A percentile compares a stretch with the other conserved stretches of the same genome.
These are phyloP conservation scores for Aplidium turbinatum DNA, from an alignment of 23 tunicate genomes.

Conservation along the genomic window DNA sequence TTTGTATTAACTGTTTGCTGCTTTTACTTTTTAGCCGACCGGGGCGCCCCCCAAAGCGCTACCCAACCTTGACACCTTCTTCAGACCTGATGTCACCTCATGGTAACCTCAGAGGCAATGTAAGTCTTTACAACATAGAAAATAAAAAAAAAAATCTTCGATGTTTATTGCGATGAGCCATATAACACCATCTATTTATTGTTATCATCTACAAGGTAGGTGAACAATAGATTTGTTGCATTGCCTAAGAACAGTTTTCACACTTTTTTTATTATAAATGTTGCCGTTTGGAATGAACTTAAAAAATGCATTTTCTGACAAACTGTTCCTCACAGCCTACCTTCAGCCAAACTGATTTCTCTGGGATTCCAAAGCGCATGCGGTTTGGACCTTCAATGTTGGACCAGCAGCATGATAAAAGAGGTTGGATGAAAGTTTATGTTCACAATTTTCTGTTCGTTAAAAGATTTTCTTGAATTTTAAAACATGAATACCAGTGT, in stretches of 20 bases:
- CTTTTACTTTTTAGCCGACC: slow-evolving; percentile 82
- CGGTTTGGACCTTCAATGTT: slow-evolving; percentile 33
- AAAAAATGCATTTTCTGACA: too few species aligned
- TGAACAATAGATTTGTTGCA: too few species aligned
- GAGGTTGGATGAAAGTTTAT: slow-evolving; percentile 29
- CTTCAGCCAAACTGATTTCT: slow-evolving; percentile 44
- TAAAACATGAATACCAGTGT: too few species aligned
- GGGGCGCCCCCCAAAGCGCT: slow-evolving; percentile 96
- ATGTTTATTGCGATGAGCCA: too few species aligned
- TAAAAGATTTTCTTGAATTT: too few species aligned
- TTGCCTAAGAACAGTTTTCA: background rate
- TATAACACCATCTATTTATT: too few species aligned
- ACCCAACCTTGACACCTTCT: slow-evolving; percentile 87
- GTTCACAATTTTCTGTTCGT: too few species aligned
- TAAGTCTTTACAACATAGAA: too few species aligned
- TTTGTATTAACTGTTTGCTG: background rate
- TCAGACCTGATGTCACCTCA: slow-evolving; percentile 85
- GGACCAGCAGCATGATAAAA: slow-evolving; percentile 46
- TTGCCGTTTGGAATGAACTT: background rate
- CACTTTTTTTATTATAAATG: background rate
- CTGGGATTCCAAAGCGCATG: slow-evolving; percentile 58
- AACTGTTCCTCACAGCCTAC: slow-evolving; percentile 22
- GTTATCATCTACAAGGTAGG: too few species aligned
- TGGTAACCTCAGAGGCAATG: slow-evolving; percentile 47
- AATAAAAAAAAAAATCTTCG: too few species aligned